Evolutionary conservation across 2,797 vertebrate species (phyloP), one percentile per base, ranked within the genome.

Genomic region (Pantherophis vulpinus): DNA sequence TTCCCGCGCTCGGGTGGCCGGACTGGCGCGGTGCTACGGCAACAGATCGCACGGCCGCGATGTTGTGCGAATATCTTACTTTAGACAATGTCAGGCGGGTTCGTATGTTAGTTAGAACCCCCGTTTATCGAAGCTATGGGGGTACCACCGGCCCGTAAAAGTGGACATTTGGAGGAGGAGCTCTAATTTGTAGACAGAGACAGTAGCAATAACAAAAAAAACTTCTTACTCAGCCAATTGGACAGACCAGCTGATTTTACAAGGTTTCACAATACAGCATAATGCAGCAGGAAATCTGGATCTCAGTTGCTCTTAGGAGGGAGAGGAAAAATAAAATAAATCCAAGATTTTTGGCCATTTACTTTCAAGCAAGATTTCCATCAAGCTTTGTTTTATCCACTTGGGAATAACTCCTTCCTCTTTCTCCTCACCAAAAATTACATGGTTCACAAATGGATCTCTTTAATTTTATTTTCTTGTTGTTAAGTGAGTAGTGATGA

Each of bases 221-320:
- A 61, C 59, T 90, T 27, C 63, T 87, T 61, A 32, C 7, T 96
- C 94, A 94, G 61, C 86, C 91, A 92, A 70, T 61, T 12, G 95
- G 94, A 20, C 74, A 9, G 63, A 88, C 74, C 60, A 91, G 94
- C 27, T 94, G n/a, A 92, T 94, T 94, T 93, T 94, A 61, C 1
- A 70, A 91, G 74, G 32, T 60, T 70, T 94, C 59, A 5, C 86
- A 66, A 58, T 47, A 83, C 58, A 59, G 56, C 56, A 58, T 87
- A 27, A 55, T 9, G 2, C 27, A 37, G 14, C 51, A 88, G 27
- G 11, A 29, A 59, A 42, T 60, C 37, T 87, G 66, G 55, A 32
- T 88, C 27, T 79, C 42, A 25, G 66, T 60, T n/a, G 55, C 37
- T 70, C 54, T 25, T 32, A 25, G 70, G 51, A 88, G 27, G 25